Percentiles rank a stretch among this genome's conserved stretches.
Evolutionary conservation across 2,797 vertebrate genomes (phyloP).

Genomic region (Glossophaga mutica): DNA sequence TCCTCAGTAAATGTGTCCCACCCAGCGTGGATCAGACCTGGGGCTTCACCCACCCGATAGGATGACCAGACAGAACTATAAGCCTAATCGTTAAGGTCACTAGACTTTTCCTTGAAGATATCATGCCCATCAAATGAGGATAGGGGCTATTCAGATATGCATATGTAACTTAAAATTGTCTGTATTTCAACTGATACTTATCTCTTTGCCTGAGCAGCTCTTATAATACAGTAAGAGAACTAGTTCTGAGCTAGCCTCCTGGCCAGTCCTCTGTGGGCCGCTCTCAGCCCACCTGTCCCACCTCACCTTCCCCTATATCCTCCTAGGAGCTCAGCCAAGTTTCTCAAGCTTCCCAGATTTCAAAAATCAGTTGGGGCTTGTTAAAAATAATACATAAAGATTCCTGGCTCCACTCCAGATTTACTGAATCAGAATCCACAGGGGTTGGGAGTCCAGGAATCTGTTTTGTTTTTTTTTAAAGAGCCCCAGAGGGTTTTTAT

Average conservation of each 20-base stretch:
- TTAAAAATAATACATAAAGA: not conserved
- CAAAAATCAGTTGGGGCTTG: not conserved
- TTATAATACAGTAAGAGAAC: not conserved
- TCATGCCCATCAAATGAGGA: not conserved
- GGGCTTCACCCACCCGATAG: not conserved
- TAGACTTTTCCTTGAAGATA: not conserved
- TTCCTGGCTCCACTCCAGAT: not conserved
- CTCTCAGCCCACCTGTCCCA: not conserved
- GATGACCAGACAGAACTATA: not conserved
- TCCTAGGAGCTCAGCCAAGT: not conserved
- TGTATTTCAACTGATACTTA: not conserved
- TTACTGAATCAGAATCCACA: not conserved
- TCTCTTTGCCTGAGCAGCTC: not conserved
- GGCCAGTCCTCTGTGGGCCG: not conserved
- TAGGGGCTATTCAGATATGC: not conserved
- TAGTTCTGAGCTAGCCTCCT: not conserved
- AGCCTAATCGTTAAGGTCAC: not conserved
- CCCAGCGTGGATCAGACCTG: not conserved
- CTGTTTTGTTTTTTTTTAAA: constrained; percentile 18
- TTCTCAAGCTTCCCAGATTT: not conserved
- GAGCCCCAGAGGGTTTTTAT: not conserved
- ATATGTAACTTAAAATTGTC: not conserved
- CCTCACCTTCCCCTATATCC: not conserved
- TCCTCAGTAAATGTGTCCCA: not conserved
- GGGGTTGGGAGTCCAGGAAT: not conserved